Percentiles rank a stretch among this genome's conserved stretches.
phyloP scores from a whole-genome alignment of 1,140 invertebrate genomes.

The Caerostris extrusa region DNA sequence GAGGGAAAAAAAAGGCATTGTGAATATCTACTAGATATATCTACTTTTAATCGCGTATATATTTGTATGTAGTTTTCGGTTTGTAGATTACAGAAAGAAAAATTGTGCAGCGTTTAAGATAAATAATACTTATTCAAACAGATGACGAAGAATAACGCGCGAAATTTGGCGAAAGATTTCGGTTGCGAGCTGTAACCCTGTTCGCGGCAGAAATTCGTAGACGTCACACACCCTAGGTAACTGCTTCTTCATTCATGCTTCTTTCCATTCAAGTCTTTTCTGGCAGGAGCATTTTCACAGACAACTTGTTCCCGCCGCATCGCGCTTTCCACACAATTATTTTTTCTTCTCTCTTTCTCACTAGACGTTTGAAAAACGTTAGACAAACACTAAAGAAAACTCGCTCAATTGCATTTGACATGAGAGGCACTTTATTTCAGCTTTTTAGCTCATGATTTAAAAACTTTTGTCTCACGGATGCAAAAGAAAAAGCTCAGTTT shows the following conservation, averaged over 20 bases:
- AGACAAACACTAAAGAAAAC: not conserved
- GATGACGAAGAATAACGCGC: no score
- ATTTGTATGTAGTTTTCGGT: no score
- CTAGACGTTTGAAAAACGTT: conserved; percentile 12
- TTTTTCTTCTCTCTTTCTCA: not conserved
- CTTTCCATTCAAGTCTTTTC: not conserved
- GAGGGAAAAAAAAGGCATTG: no score
- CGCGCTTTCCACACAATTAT: not conserved
- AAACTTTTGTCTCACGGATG: not conserved
- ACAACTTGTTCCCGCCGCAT: not conserved
- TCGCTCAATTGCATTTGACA: not conserved
- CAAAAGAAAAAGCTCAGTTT: no score
- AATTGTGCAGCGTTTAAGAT: no score
- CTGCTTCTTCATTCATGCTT: conserved; percentile 23
- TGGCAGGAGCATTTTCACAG: not conserved
- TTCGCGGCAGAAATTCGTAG: not conserved
- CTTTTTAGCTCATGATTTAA: not conserved
- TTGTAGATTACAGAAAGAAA: no score
- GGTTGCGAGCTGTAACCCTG: not conserved
- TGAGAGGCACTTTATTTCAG: not conserved
- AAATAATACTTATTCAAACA: no score
- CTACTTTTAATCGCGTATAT: no score
- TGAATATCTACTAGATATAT: no score
- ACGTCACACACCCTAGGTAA: conserved; percentile 21
- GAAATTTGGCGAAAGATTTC: not conserved